These are phyloP conservation scores for Colaptes auratus DNA, from an alignment of 2,113 vertebrate genomes.

Conservation along the genomic window DNA sequence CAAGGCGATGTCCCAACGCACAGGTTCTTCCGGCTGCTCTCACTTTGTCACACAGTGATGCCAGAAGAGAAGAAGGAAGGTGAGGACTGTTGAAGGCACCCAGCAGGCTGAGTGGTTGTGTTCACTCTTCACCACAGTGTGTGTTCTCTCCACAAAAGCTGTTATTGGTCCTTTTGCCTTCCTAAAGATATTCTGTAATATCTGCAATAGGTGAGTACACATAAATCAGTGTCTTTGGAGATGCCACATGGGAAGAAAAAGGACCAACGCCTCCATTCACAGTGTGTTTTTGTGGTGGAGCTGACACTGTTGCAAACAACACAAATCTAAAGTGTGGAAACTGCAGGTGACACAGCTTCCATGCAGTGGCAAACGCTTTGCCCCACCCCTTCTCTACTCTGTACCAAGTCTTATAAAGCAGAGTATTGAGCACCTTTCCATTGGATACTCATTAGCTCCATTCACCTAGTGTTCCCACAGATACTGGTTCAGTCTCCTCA, in stretches of 20 bases:
- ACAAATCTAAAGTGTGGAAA: not conserved
- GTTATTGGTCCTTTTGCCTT: not conserved
- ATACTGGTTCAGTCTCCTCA: not conserved
- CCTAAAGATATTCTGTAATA: conserved; percentile 10
- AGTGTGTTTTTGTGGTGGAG: not conserved
- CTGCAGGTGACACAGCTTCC: not conserved
- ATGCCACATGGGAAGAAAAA: not conserved
- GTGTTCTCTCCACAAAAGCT: conserved; percentile 20
- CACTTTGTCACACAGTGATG: conserved; percentile 95
- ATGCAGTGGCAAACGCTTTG: not conserved
- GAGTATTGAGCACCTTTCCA: not conserved
- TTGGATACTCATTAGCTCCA: not conserved
- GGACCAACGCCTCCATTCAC: not conserved
- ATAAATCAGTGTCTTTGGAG: not conserved
- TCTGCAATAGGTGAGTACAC: not conserved
- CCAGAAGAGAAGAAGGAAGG: conserved; percentile 90
- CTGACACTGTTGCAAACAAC: not conserved
- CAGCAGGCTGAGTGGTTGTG: not conserved
- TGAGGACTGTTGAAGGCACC: conserved; percentile 63
- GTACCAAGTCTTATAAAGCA: not conserved
- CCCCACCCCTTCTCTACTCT: not conserved
- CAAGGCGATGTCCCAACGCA: conserved; percentile 68
- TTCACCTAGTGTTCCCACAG: not conserved
- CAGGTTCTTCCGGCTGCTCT: conserved; percentile 89
- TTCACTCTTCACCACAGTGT: not conserved